phyloP scores from a whole-genome alignment of 2,888 invertebrate species.

The Ornithoptera priamus region DNA sequence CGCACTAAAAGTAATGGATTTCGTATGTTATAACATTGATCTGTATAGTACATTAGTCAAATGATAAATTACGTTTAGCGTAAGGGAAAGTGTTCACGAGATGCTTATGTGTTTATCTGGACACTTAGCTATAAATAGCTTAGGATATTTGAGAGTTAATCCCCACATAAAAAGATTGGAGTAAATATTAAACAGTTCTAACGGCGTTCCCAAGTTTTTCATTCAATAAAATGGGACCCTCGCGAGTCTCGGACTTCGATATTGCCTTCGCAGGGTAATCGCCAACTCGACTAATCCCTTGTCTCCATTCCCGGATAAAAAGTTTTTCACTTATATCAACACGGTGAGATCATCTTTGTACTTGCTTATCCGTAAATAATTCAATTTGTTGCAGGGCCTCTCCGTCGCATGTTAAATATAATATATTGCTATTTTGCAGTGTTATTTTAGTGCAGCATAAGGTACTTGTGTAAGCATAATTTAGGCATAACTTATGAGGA shows the following conservation, averaged over 20 bases:
- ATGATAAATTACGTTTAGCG: no score
- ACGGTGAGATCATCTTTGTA: not conserved
- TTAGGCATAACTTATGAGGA: not conserved
- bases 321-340: conserved; percentile 9
- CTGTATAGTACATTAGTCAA: no score
- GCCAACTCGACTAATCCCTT: conserved; percentile 20
- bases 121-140: not conserved
- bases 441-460: no score
- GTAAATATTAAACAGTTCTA: conserved; percentile 16
- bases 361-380: not conserved
- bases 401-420: not conserved
- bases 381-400: not conserved
- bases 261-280: conserved; percentile 15
- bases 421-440: no score
- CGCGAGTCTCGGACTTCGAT: conserved; percentile 2
- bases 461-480: not conserved
- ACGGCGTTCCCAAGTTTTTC: conserved; percentile 13
- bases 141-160: conserved; percentile 4
- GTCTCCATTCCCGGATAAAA: conserved; percentile 9
- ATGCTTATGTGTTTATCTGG: no score
- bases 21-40: no score
- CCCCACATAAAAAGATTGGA: conserved; percentile 8
- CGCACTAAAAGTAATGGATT: no score
- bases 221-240: conserved; percentile 16
- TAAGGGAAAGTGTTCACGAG: no score